phyloP scores from a whole-genome alignment of 1,140 invertebrate species.

The Akabosia matsudoensis region DNA sequence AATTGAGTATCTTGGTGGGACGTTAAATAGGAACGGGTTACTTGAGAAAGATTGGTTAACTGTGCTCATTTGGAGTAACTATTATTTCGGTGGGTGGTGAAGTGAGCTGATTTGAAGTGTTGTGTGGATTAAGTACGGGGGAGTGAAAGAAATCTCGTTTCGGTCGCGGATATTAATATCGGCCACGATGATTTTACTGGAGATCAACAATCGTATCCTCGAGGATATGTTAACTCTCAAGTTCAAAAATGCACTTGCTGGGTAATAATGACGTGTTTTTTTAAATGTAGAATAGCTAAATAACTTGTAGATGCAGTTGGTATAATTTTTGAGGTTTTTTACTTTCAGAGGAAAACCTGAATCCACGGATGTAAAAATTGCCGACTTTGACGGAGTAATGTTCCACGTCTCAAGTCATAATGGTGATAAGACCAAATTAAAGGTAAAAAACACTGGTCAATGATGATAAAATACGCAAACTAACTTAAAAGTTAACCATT shows the following conservation, averaged over 20 bases:
- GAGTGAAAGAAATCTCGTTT: too few species aligned
- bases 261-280: too few species aligned
- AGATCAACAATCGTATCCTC: constrained; percentile 97
- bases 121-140: too few species aligned
- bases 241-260: constrained; percentile 89
- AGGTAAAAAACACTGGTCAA: constrained; percentile 63
- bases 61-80: too few species aligned
- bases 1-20: too few species aligned
- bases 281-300: too few species aligned
- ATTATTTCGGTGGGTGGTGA: too few species aligned
- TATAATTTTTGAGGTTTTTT: not conserved
- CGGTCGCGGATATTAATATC: not conserved
- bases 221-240: constrained; percentile 91
- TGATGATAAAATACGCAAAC: too few species aligned
- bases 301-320: not conserved
- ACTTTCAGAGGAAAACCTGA: constrained; percentile 84
- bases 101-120: too few species aligned
- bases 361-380: constrained; percentile 85
- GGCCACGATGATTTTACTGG: constrained; percentile 87
- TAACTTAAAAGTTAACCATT: too few species aligned
- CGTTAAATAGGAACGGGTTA: too few species aligned
- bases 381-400: constrained; percentile 97
- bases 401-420: constrained; percentile 98
- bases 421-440: constrained; percentile 93
- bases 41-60: too few species aligned